Conservation (phyloP, 2,797 vertebrate species). For the Hydrophis major region DNA sequence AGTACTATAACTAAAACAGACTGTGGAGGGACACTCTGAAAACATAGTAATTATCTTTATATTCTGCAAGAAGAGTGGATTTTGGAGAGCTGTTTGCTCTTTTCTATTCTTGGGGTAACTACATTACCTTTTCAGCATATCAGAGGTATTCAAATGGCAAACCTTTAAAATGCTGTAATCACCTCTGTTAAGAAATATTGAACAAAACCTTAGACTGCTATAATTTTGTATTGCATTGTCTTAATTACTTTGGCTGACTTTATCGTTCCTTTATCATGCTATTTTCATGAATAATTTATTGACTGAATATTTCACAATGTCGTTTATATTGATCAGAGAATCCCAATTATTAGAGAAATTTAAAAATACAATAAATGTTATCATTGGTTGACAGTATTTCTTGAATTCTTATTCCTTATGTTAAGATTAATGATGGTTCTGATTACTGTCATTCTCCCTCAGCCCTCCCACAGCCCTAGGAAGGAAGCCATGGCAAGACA, state of each 20-base stretch:
- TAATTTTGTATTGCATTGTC: background rate
- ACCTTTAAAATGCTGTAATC: background rate
- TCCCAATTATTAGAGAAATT: no score
- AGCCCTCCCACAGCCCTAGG: background rate
- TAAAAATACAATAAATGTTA: no score
- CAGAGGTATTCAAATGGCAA: background rate
- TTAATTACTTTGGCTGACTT: background rate
- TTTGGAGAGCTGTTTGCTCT: background rate
- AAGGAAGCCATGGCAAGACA: background rate
- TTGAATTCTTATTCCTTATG: no score
- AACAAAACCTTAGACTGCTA: background rate
- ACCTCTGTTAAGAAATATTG: background rate
- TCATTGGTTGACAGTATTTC: no score
- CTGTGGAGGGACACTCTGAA: background rate
- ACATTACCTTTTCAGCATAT: background rate
- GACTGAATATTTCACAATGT: no score
- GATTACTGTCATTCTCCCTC: background rate
- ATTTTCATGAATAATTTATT: no score
- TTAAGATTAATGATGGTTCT: no score
- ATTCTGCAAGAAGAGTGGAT: background rate
- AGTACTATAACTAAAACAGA: background rate
- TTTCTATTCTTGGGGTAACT: constrained; percentile 19
- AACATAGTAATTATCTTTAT: background rate
- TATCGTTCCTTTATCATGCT: background rate
- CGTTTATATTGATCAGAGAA: no score